Percentiles rank a stretch among this genome's conserved stretches.
Evolutionary conservation across 2,888 invertebrate species (phyloP).

Genomic region (Ophioninae sp.): DNA sequence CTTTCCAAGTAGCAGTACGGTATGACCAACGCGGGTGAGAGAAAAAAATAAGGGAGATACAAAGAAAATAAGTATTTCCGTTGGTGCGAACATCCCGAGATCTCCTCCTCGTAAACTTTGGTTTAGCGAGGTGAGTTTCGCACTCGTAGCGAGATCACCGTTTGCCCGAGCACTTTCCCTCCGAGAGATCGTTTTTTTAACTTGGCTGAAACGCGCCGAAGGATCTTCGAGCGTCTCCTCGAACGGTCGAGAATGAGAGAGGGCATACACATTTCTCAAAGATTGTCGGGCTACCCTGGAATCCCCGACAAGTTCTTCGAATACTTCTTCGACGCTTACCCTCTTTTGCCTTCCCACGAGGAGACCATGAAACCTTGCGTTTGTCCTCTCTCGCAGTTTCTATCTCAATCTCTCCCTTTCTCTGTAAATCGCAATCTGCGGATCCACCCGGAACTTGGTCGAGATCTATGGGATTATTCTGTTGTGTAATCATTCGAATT

Average conservation of each 20-base stretch:
- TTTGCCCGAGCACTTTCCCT: slow-evolving; percentile 46
- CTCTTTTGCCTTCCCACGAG: slow-evolving; percentile 57
- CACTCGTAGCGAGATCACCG: slow-evolving; percentile 27
- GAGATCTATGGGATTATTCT: slow-evolving; percentile 35
- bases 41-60: slow-evolving; percentile 23
- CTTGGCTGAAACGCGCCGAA: slow-evolving; percentile 28
- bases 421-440: slow-evolving; percentile 11
- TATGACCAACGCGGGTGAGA: slow-evolving; percentile 33
- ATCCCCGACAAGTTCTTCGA: slow-evolving; percentile 62
- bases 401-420: slow-evolving; percentile 17
- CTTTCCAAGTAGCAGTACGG: slow-evolving; percentile 39
- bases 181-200: slow-evolving; percentile 43
- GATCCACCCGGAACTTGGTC: slow-evolving; percentile 21
- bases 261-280: slow-evolving; percentile 18
- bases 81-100: slow-evolving; percentile 29
- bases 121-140: slow-evolving; percentile 45
- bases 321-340: slow-evolving; percentile 49
- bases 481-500: slow-evolving; percentile 1
- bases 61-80: slow-evolving; percentile 27
- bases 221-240: slow-evolving; percentile 23
- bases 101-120: slow-evolving; percentile 45
- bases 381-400: slow-evolving; percentile 10
- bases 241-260: slow-evolving; percentile 15
- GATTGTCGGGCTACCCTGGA: slow-evolving; percentile 59
- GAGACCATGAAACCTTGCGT: slow-evolving; percentile 53